These are phyloP conservation scores for Genyomyrus donnyi DNA, from an alignment of 2,113 vertebrate genomes.

Conservation along the genomic window DNA sequence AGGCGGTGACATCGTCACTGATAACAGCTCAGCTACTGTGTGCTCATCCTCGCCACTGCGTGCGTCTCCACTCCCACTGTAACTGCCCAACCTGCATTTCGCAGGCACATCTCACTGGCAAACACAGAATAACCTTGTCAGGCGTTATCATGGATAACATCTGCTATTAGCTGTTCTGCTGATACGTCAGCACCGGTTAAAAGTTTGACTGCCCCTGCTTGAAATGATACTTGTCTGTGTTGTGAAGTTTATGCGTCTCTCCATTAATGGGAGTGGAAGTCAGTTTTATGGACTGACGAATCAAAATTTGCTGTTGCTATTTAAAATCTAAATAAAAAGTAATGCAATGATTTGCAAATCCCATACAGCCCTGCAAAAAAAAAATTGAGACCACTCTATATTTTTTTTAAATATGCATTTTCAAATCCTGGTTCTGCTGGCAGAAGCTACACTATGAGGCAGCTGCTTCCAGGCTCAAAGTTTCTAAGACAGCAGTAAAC, in stretches of 20 bases:
- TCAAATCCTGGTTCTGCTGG: no score
- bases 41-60: not conserved
- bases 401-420: no score
- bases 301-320: not conserved
- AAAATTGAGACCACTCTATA: no score
- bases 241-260: not conserved
- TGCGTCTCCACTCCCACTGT: not conserved
- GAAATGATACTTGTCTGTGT: not conserved
- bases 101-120: not conserved
- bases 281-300: not conserved
- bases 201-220: not conserved
- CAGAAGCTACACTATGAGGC: no score
- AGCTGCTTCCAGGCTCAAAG: no score
- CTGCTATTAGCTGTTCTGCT: not conserved
- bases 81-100: not conserved
- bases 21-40: not conserved
- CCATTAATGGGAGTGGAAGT: not conserved
- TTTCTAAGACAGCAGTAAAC: no score
- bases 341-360: not conserved
- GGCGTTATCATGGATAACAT: not conserved
- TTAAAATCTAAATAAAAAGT: not conserved
- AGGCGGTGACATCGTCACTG: conserved; percentile 1
- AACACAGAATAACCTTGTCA: not conserved
- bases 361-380: no score
- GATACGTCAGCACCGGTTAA: not conserved